Evolutionary conservation across 2,888 invertebrate genomes (phyloP).

Genomic region (Lapara coniferarum): DNA sequence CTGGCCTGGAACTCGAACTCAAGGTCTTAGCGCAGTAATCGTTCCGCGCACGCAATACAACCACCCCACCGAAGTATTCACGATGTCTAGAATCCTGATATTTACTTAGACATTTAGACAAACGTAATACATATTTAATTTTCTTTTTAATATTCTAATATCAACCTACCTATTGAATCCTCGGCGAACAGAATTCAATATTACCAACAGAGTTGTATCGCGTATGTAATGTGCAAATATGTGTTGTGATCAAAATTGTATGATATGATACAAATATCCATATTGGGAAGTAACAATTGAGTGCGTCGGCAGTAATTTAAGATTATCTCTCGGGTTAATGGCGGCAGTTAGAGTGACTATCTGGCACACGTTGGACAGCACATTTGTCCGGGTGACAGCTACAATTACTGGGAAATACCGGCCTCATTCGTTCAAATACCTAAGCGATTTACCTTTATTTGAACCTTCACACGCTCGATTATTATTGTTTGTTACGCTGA

Average conservation of each 20-base stretch:
- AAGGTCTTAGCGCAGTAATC: too few relatives aligned
- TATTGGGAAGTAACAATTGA: slow-evolving; percentile 47
- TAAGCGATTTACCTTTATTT: slow-evolving; percentile 60
- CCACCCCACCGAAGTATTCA: too few relatives aligned
- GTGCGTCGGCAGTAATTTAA: slow-evolving; percentile 60
- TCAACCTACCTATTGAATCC: too few relatives aligned
- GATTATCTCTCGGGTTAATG: slow-evolving; percentile 69
- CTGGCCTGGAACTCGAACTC: too few relatives aligned
- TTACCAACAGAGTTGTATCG: too few relatives aligned
- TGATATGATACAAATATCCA: slow-evolving; percentile 14
- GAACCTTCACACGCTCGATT: slow-evolving; percentile 37
- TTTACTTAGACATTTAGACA: too few relatives aligned
- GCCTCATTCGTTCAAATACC: slow-evolving; percentile 66
- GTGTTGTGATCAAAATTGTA: not conserved
- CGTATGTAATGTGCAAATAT: not conserved
- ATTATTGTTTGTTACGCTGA: slow-evolving; percentile 41
- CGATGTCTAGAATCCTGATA: too few relatives aligned
- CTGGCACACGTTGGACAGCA: slow-evolving; percentile 67
- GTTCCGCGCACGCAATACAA: too few relatives aligned
- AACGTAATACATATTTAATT: too few relatives aligned
- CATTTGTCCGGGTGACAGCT: slow-evolving; percentile 77
- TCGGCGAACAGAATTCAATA: too few relatives aligned
- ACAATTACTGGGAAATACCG: slow-evolving; percentile 75
- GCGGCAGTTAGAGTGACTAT: slow-evolving; percentile 72
- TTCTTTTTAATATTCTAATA: too few relatives aligned